Percentiles rank a stretch among this genome's conserved stretches.
Evolutionary conservation across 2,797 vertebrate genomes (phyloP).

Genomic region (Sebastolobus altivelis): DNA sequence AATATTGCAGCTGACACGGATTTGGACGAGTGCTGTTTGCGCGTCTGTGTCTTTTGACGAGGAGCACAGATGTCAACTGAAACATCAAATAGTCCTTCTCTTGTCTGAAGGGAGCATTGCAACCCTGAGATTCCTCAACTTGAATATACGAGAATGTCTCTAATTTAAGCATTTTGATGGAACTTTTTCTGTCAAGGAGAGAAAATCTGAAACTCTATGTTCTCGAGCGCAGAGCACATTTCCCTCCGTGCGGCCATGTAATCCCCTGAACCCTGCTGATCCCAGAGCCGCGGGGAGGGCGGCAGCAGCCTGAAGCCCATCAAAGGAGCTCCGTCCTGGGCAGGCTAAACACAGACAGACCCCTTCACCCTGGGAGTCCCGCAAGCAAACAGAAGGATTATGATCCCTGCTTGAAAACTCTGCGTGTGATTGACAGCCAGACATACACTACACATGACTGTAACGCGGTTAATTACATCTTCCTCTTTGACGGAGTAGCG

Average conservation of each 20-base stretch:
- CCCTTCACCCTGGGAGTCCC: constrained; percentile 43
- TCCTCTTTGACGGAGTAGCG: constrained; percentile 28
- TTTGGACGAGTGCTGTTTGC: constrained; percentile 21
- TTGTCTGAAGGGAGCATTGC: not conserved
- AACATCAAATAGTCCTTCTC: constrained; percentile 27
- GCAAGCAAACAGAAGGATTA: constrained; percentile 42
- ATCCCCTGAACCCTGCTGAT: constrained; percentile 61
- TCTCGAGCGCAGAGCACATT: constrained; percentile 19
- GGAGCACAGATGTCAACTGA: constrained; percentile 20
- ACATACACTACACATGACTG: constrained; percentile 24
- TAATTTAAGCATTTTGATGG: not conserved
- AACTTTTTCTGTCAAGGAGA: not conserved
- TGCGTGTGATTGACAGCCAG: constrained; percentile 30
- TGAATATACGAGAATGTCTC: not conserved
- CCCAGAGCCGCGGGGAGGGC: constrained; percentile 42
- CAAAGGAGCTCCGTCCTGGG: constrained; percentile 33
- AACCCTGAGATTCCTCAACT: not conserved
- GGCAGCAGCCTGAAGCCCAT: constrained; percentile 25
- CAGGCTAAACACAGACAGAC: constrained; percentile 56
- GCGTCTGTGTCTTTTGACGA: constrained; percentile 26
- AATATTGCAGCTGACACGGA: constrained; percentile 43
- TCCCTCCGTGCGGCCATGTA: constrained; percentile 57
- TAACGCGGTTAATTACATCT: constrained; percentile 44
- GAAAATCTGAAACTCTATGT: constrained; percentile 8
- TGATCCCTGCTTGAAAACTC: constrained; percentile 43